Conservation (phyloP, 2,888 invertebrate genomes). For the Melolontha melolontha region DNA sequence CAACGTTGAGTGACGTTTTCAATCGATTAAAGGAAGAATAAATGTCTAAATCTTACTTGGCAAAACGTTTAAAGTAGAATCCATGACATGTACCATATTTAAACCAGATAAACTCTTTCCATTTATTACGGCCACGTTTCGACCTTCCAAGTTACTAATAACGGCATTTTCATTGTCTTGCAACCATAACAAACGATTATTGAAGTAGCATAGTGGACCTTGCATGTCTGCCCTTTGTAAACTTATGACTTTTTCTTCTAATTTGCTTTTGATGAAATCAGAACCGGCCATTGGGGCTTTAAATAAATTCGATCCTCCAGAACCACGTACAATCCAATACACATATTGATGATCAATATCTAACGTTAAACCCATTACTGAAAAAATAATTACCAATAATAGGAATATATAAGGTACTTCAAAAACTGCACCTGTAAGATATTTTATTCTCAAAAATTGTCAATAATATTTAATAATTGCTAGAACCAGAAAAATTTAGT, state of each 20-base stretch:
- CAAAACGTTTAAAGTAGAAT: conserved; percentile 64
- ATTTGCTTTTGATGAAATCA: conserved; percentile 23
- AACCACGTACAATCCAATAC: conserved; percentile 88
- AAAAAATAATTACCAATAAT: conserved; percentile 53
- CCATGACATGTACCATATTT: conserved; percentile 78
- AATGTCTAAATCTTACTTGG: conserved; percentile 12
- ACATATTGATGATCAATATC: conserved; percentile 82
- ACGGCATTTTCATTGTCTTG: conserved; percentile 79
- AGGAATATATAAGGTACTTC: too few species aligned
- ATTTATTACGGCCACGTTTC: conserved; percentile 76
- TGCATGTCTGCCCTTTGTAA: conserved; percentile 71
- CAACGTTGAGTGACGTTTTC: too few species aligned
- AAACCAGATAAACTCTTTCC: conserved; percentile 75
- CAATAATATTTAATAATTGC: too few species aligned
- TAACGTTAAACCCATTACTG: conserved; percentile 86
- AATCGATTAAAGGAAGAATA: too few species aligned
- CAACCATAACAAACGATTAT: conserved; percentile 86
- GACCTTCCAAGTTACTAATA: conserved; percentile 80
- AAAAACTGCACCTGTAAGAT: too few species aligned
- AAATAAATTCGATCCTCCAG: conserved; percentile 81
- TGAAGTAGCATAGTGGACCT: conserved; percentile 84
- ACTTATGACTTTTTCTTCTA: conserved; percentile 60
- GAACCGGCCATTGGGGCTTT: conserved; percentile 74
- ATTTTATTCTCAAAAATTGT: too few species aligned
- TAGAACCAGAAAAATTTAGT: conserved; percentile 51